These are phyloP conservation scores for Drosophila nikananu DNA, from an alignment of 1,140 invertebrate species.

Conservation along the genomic window DNA sequence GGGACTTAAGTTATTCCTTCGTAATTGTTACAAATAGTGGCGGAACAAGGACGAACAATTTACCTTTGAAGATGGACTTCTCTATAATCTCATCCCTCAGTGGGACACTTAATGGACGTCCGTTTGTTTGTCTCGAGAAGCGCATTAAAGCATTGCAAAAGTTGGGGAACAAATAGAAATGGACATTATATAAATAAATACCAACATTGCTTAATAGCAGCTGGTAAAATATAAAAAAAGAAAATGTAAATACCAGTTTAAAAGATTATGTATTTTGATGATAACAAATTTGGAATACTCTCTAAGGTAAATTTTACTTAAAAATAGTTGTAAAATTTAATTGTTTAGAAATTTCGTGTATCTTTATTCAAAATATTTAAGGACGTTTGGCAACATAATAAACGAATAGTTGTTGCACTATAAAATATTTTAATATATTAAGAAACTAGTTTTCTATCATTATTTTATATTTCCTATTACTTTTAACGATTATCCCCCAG, in stretches of 20 bases:
- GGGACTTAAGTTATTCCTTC: constrained; percentile 34
- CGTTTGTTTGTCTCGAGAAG: constrained; percentile 47
- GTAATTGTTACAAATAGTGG: constrained; percentile 66
- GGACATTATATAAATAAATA: constrained; percentile 60
- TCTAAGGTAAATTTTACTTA: not conserved
- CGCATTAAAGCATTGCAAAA: constrained; percentile 43
- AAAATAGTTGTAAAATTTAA: not conserved
- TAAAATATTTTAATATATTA: not conserved
- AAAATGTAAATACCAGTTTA: not conserved
- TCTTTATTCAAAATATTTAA: not conserved
- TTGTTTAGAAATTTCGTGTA: not conserved
- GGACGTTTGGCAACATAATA: not conserved
- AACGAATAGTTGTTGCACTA: no score
- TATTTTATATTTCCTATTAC: not conserved
- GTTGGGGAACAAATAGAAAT: constrained; percentile 62
- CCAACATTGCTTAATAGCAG: constrained; percentile 26
- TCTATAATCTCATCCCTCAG: not conserved
- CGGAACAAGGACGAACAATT: not conserved
- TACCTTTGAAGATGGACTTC: constrained; percentile 11
- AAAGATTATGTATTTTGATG: not conserved
- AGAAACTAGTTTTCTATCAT: not conserved
- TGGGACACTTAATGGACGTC: constrained; percentile 52
- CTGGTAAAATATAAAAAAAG: constrained; percentile 31
- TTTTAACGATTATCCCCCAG: constrained; percentile 4
- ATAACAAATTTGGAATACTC: not conserved